phyloP scores from a whole-genome alignment of 2,888 invertebrate species.

The Hydrotaea cyrtoneurina region DNA sequence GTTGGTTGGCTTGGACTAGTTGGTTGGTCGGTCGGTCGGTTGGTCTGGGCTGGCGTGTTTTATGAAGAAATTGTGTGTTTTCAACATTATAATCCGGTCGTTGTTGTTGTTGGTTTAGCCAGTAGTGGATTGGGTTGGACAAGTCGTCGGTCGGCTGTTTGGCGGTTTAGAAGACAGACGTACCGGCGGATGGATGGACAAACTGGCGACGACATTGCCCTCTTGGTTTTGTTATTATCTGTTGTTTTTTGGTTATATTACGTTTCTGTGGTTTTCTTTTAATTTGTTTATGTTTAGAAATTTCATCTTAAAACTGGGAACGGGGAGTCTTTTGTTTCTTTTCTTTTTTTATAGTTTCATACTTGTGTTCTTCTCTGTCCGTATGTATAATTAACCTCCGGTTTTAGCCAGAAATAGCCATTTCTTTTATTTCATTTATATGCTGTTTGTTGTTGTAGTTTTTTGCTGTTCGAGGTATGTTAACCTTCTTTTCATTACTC shows the following conservation, averaged over 20 bases:
- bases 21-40: not conserved
- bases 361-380: not conserved
- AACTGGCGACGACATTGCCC: not conserved
- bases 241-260: not conserved
- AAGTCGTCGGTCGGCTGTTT: no score
- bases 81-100: not conserved
- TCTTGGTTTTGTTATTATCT: no score
- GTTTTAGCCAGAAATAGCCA: constrained; percentile 52
- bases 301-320: not conserved
- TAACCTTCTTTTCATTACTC: constrained; percentile 65
- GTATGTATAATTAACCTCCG: constrained; percentile 44
- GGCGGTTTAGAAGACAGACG: not conserved
- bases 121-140: not conserved
- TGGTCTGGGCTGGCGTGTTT: not conserved
- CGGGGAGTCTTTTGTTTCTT: not conserved
- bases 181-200: not conserved
- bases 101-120: not conserved
- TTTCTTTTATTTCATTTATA: constrained; percentile 49
- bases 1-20: not conserved
- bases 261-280: constrained; percentile 31
- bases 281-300: constrained; percentile 45
- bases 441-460: constrained; percentile 2
- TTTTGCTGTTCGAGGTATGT: constrained; percentile 40
- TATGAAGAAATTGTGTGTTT: not conserved
- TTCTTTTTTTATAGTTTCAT: not conserved